Percentiles rank a stretch among this genome's conserved stretches.
These are phyloP conservation scores for Plagodis dolabraria DNA, from an alignment of 2,888 invertebrate genomes.

Conservation along the genomic window DNA sequence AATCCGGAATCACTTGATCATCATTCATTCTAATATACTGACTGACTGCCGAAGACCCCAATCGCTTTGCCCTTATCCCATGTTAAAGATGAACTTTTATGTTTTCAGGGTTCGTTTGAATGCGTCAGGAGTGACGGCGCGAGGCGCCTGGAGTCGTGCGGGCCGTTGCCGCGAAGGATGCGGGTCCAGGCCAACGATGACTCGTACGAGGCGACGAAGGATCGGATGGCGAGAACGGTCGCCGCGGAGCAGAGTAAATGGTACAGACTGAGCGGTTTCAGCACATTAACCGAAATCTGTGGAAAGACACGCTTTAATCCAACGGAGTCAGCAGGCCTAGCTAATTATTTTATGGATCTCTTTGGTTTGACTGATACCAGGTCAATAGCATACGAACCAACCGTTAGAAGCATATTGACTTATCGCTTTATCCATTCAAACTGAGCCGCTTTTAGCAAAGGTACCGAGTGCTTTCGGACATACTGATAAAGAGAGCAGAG, in stretches of 20 bases:
- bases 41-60: not conserved
- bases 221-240: conserved; percentile 96
- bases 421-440: too few species aligned
- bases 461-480: too few species aligned
- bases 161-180: conserved; percentile 94
- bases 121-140: conserved; percentile 88
- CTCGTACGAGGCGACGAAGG: conserved; percentile 96
- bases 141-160: conserved; percentile 91
- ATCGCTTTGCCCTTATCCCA: not conserved
- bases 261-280: conserved; percentile 66
- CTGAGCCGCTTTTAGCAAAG: too few species aligned
- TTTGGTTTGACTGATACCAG: too few species aligned
- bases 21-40: too few species aligned
- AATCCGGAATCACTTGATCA: too few species aligned
- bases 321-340: too few species aligned
- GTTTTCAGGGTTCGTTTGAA: conserved; percentile 94
- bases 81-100: not conserved
- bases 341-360: too few species aligned
- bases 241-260: conserved; percentile 97
- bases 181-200: conserved; percentile 98
- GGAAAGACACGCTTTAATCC: too few species aligned
- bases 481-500: too few species aligned
- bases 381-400: too few species aligned
- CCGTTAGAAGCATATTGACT: too few species aligned
- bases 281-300: not conserved